Evolutionary conservation across 2,113 vertebrate genomes (phyloP).

Genomic region (Boulengeromyrus knoepffleri): DNA sequence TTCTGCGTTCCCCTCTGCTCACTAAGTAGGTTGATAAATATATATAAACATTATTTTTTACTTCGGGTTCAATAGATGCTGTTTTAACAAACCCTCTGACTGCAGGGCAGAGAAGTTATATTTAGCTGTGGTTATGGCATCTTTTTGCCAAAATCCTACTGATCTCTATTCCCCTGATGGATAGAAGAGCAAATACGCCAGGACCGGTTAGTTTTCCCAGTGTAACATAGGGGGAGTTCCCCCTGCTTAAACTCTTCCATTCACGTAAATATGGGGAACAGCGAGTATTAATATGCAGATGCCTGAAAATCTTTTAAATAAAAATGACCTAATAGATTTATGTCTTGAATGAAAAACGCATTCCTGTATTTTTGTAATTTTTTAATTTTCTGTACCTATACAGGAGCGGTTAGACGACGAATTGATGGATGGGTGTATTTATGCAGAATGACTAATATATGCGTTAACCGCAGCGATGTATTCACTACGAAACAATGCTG

Average conservation of each 20-base stretch:
- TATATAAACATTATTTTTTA: not conserved
- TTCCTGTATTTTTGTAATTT: not conserved
- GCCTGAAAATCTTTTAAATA: not conserved
- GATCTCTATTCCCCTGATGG: not conserved
- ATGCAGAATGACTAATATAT: not conserved
- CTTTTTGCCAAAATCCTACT: not conserved
- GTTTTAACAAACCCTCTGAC: not conserved
- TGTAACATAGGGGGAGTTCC: not conserved
- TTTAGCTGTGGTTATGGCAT: constrained; percentile 1
- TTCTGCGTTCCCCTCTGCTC: not conserved
- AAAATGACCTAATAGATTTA: not conserved
- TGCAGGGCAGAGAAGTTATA: not conserved
- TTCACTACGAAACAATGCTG: not conserved
- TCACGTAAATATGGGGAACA: not conserved
- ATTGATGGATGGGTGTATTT: not conserved
- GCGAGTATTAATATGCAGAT: not conserved
- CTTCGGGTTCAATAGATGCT: not conserved
- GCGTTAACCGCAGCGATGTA: not conserved
- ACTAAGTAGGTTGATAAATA: not conserved
- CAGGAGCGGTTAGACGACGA: not conserved
- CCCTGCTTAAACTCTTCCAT: not conserved
- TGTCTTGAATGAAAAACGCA: not conserved
- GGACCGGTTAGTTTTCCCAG: not conserved
- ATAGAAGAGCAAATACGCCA: not conserved
- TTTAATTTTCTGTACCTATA: not conserved